A percentile compares a stretch with the other conserved stretches of the same genome.
Conservation (phyloP, 2,888 invertebrate genomes). For the Tenthredo distinguenda region DNA sequence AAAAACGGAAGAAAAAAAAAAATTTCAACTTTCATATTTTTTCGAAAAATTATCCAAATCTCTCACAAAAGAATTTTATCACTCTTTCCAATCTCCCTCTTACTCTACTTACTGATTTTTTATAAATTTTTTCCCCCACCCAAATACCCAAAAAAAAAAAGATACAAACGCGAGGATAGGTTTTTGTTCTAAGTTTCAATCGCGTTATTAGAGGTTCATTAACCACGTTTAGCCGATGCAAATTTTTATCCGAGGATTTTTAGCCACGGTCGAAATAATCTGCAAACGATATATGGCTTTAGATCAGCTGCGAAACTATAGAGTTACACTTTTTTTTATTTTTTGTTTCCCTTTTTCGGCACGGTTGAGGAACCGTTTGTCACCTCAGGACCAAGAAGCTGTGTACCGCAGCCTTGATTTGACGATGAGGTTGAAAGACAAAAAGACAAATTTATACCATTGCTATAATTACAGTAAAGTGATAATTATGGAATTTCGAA, state of each 20-base stretch:
- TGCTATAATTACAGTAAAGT: background rate
- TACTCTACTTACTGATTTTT: background rate
- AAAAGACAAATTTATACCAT: background rate
- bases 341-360: too few relatives aligned
- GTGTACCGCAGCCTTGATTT: too few relatives aligned
- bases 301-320: background rate
- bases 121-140: background rate
- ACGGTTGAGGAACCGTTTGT: too few relatives aligned
- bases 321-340: conserved; percentile 21
- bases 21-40: background rate
- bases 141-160: background rate
- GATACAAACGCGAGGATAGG: background rate
- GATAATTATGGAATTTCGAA: background rate
- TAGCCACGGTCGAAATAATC: background rate
- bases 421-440: background rate
- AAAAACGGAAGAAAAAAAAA: background rate
- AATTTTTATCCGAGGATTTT: background rate
- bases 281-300: background rate
- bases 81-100: background rate
- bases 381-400: too few relatives aligned
- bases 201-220: conserved; percentile 20
- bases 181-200: background rate
- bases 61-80: background rate
- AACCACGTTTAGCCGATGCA: conserved; percentile 1
- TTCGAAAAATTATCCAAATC: background rate